Evolutionary conservation across 2,797 vertebrate species (phyloP).

Genomic region (Lepilemur ruficaudatus): DNA sequence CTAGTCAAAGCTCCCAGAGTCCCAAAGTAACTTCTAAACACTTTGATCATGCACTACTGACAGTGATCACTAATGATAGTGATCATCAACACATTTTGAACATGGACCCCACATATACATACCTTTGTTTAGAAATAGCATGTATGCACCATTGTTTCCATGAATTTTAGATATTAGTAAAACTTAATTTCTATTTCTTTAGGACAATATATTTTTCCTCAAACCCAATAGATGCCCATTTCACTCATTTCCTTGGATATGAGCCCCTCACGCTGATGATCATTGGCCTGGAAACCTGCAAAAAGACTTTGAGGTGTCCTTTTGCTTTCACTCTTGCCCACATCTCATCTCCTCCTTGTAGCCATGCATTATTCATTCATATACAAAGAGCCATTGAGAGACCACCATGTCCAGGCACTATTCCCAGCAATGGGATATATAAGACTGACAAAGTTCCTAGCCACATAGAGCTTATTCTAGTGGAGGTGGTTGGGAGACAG

Average conservation of each 20-base stretch:
- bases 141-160: background rate
- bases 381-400: background rate
- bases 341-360: background rate
- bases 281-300: background rate
- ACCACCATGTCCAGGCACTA: background rate
- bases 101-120: background rate
- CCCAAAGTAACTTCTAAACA: background rate
- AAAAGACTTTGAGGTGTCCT: background rate
- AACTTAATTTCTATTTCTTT: background rate
- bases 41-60: background rate
- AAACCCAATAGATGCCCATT: background rate
- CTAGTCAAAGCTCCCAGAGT: background rate
- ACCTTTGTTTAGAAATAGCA: constrained; percentile 9
- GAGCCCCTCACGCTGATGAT: background rate
- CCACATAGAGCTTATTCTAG: background rate
- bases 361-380: background rate
- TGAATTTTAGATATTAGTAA: background rate
- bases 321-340: background rate
- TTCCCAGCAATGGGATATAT: background rate
- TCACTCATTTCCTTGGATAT: background rate
- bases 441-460: background rate
- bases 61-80: no score
- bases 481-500: background rate
- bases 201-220: background rate
- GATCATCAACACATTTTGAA: background rate